A percentile compares a stretch with the other conserved stretches of the same genome.
Conservation (phyloP, 2,113 vertebrate species). For the Takifugu flavidus region DNA sequence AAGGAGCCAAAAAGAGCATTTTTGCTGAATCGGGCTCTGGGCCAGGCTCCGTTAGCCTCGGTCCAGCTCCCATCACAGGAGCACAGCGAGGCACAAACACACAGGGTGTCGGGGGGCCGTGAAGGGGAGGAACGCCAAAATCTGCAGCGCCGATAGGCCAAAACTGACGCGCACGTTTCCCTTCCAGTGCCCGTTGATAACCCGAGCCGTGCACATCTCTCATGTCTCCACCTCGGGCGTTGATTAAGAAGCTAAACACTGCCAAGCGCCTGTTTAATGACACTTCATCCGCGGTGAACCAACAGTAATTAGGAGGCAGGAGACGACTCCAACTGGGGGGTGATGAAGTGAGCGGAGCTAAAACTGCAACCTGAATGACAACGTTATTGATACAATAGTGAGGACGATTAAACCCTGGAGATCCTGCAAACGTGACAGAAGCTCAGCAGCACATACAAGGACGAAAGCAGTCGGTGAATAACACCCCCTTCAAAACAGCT, state of each 20-base stretch:
- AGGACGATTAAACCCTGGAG: no score
- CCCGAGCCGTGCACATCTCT: constrained; percentile 9
- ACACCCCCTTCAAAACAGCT: no score
- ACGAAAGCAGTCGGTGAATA: no score
- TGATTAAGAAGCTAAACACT: constrained; percentile 26
- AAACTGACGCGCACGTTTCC: neutral
- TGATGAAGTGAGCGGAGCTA: constrained; percentile 8
- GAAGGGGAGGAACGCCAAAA: neutral
- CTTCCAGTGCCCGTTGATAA: constrained; percentile 1
- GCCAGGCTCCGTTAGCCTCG: no score
- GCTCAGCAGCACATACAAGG: no score
- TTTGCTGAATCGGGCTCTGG: no score
- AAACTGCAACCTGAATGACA: neutral
- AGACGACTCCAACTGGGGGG: neutral
- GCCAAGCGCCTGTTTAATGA: constrained; percentile 32
- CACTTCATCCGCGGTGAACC: constrained; percentile 20
- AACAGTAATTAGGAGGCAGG: constrained; percentile 23
- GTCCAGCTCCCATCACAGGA: no score
- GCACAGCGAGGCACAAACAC: neutral
- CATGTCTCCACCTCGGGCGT: neutral
- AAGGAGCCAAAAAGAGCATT: no score
- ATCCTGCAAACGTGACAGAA: no score
- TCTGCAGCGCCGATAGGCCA: constrained; percentile 13
- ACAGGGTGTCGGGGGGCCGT: neutral
- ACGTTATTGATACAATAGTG: neutral